Evolutionary conservation across 2,888 invertebrate genomes (phyloP), one percentile per base, ranked within the genome.

Genomic region (Drosophila emarginata): DNA sequence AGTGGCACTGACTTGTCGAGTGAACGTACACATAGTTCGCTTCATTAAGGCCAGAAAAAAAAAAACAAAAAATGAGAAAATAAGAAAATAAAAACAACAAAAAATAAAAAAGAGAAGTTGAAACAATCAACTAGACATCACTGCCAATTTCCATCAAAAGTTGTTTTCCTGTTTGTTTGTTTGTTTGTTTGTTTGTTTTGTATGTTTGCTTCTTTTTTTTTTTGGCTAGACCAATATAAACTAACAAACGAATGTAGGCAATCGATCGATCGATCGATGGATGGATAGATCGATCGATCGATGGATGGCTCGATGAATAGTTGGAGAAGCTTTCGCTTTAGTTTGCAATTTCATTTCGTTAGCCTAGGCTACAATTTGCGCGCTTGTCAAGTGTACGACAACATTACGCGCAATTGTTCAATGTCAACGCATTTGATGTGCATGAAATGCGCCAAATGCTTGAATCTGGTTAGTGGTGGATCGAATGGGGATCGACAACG

Each of bases 371-470:
- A 86, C 85, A 86, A 86, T 86, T 86, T 86, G 88, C 85, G 85
- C 85, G 88, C 88, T 86, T 86, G 85, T 86, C 85, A 86, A 87
- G 79, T 86, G 85, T 87, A 86, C 88, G 85, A 86, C 85, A 86
- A 86, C 85, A 86, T 86, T 86, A 86, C 88, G 88, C 85, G 85
- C 88, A 86, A 86, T 86, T 86, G 85, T 86, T 86, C 88, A 86
- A 86, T 86, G 88, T 86, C 85, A 86, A 77, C 77, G 88, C 79
- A 83, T 83, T 87, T 88, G 86, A 85, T 85, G 87, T 80, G 85
- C 87, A 87, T 86, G 83, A 85, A 86, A 87, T 86, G 80, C 80
- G 68, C 71, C 67, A 64, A 67, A 58, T 64, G 61, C 53, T 63
- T 59, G 26, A 57, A 57, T 57, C 53, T 28, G 21, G 53, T 54